A percentile compares a stretch with the other conserved stretches of the same genome.
These are phyloP conservation scores for Chromobotia macracanthus DNA, from an alignment of 2,797 vertebrate species.

Conservation along the genomic window DNA sequence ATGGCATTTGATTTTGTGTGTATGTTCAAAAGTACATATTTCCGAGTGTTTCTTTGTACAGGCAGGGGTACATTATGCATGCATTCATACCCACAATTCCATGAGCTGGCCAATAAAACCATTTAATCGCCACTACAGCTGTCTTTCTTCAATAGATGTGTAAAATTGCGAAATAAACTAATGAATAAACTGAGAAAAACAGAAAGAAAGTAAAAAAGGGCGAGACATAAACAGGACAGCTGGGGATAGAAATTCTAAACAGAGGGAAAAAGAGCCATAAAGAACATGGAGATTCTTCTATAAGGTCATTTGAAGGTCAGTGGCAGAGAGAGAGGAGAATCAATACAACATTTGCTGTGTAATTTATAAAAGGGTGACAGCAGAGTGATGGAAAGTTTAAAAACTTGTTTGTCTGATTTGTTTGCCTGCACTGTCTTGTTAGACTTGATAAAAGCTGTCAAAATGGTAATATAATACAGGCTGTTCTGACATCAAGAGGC, in stretches of 20 bases:
- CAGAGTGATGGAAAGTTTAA: slow-evolving; percentile 91
- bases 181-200: slow-evolving; percentile 13
- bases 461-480: slow-evolving; percentile 82
- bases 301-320: slow-evolving; percentile 94
- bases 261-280: slow-evolving; percentile 77
- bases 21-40: no score
- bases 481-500: slow-evolving; percentile 61
- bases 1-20: no score
- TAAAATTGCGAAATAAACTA: not conserved
- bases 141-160: not conserved
- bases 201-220: not conserved
- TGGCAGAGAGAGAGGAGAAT: slow-evolving; percentile 79
- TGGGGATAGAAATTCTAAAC: slow-evolving; percentile 66
- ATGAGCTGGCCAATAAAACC: not conserved
- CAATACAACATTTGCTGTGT: slow-evolving; percentile 96
- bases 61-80: not conserved
- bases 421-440: slow-evolving; percentile 86
- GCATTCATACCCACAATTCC: not conserved
- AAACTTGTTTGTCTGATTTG: slow-evolving; percentile 78
- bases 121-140: not conserved
- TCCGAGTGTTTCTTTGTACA: not conserved
- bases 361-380: slow-evolving; percentile 93
- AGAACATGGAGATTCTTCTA: slow-evolving; percentile 77
- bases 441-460: slow-evolving; percentile 91
- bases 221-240: slow-evolving; percentile 13